Percentiles rank a stretch among this genome's conserved stretches.
Evolutionary conservation across 1,140 invertebrate genomes (phyloP).

Genomic region (Tribolium madens): DNA sequence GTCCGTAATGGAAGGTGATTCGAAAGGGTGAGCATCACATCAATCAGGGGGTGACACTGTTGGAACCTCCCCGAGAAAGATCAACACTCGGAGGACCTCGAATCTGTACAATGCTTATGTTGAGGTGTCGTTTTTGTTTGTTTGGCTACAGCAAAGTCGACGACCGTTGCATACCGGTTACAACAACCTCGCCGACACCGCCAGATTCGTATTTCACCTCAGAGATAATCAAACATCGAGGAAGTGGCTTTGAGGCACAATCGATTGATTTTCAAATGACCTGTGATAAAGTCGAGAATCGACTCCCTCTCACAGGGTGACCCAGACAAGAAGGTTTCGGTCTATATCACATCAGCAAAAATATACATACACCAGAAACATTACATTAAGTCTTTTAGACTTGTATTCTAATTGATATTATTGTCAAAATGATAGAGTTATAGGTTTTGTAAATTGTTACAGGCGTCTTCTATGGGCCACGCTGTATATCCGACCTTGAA

Average conservation of each 20-base stretch:
- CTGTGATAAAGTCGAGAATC: too few species aligned
- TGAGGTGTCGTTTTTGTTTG: slow-evolving; percentile 33
- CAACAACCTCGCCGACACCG: slow-evolving; percentile 17
- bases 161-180: slow-evolving; percentile 45
- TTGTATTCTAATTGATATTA: too few species aligned
- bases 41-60: neutral
- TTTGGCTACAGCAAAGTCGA: slow-evolving; percentile 28
- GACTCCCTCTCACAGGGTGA: too few species aligned
- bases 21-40: slow-evolving; percentile 13
- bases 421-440: too few species aligned
- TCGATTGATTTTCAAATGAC: neutral
- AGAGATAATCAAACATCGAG: neutral
- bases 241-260: neutral
- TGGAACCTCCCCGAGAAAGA: neutral
- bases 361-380: too few species aligned
- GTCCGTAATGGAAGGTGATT: slow-evolving; percentile 24
- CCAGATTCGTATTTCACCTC: slow-evolving; percentile 20
- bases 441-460: too few species aligned
- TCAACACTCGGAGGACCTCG: neutral
- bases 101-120: slow-evolving; percentile 3
- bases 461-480: too few species aligned
- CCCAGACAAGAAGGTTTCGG: too few species aligned
- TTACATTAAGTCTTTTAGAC: too few species aligned
- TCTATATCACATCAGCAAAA: too few species aligned
- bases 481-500: slow-evolving; percentile 21